Evolutionary conservation across 2,113 vertebrate species (phyloP), one percentile per base, ranked within the genome.

Genomic region (Rhipidura dahli): DNA sequence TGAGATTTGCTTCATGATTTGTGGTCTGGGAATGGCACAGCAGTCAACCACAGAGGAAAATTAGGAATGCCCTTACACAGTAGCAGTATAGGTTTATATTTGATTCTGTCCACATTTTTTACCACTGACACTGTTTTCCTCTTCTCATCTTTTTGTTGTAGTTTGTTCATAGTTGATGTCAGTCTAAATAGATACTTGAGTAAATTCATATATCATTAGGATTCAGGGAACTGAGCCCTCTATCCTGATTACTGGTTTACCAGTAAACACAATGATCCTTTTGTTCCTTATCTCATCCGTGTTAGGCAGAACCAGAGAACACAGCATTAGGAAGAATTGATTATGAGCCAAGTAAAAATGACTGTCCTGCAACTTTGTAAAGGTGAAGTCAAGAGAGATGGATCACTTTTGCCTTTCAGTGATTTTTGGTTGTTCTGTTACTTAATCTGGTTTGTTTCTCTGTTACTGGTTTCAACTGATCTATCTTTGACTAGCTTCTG

Each of bases 241-340:
- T 85, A 15, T 83, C 53, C 82, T 33, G 82, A 61, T 72, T 80
- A 51, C 82, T 95, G n/a, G 72, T 87, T 95, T 93, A 91, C 63
- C 66, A 83, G 88, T 86, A 90, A 85, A 70, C 42, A 95, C 94
- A 97, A 93, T 88, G 79, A 97, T 91, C 66, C 37, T 30, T 90
- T 90, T 92, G 82, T 90, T 87, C 66, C 88, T 91, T 97, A 90
- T 83, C 65, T 91, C 95, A 96, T 69, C 83, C 69, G 95, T 5
- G 21, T 83, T 93, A 94, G 88, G 88, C 89, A 85, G 92, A 88
- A 80, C 88, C 49, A 78, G 69, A 91, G 65, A 89, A 89, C 65
- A 68, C 0, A 42, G 73, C 69, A 87, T 90, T 95, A 89, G 65
- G 95, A 92, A 94, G 87, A 92, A 87, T 22, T 90, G 66, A 76